These are phyloP conservation scores for Elanoides forficatus DNA, from an alignment of 2,113 vertebrate species.

Conservation along the genomic window DNA sequence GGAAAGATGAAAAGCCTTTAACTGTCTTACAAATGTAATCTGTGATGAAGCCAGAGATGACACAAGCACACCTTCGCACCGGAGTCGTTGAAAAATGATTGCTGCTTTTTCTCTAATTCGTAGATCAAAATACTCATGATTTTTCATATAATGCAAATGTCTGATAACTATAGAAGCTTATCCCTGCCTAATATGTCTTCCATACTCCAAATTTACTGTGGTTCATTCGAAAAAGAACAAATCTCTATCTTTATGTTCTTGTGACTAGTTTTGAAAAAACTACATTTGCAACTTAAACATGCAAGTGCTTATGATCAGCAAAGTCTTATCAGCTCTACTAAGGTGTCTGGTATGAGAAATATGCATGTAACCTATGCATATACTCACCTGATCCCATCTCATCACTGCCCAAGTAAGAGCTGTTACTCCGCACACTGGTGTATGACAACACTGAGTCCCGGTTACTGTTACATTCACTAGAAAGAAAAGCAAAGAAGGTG, in stretches of 20 bases:
- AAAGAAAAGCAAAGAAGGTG: not conserved
- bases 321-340: not conserved
- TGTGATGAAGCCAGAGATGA: not conserved
- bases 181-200: not conserved
- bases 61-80: not conserved
- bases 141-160: not conserved
- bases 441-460: slow-evolving; percentile 95
- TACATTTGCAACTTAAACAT: not conserved
- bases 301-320: not conserved
- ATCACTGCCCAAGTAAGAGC: slow-evolving; percentile 95
- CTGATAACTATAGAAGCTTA: not conserved
- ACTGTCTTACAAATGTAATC: not conserved
- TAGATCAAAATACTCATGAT: not conserved
- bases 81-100: not conserved
- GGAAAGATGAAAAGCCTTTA: not conserved
- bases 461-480: slow-evolving; percentile 97
- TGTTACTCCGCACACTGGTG: slow-evolving; percentile 95
- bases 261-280: not conserved
- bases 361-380: not conserved
- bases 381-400: slow-evolving; percentile 97
- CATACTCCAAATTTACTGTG: not conserved
- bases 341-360: not conserved
- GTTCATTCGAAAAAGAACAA: not conserved
- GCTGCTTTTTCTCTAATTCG: not conserved
- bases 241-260: not conserved